Evolutionary conservation across 2,113 vertebrate species (phyloP), one percentile per base, ranked within the genome.

Genomic region (Notothenia rossii): DNA sequence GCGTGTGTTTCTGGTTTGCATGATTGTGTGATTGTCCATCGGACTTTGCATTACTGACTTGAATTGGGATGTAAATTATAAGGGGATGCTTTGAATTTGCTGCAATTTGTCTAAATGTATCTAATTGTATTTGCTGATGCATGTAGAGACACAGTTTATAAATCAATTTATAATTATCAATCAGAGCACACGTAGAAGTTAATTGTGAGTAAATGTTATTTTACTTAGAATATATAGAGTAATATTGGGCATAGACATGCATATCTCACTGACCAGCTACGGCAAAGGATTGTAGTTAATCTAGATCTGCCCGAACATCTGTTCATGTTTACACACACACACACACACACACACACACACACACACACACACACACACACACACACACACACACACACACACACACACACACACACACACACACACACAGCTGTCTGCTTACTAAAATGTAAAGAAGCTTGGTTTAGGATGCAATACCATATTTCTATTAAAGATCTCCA

Each of bases 241-340:
- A 74, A 66, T 18, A 75, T 56, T 75, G 48, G 25, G 60, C 15
- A 15, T 50, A 61, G 15, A 65, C 25, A 54, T 71, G 20, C 17
- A 45, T 51, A 65, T 65, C 29, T 77, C 60, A 43, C 60, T 14
- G 9, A 22, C 18, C 58, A 33, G 56, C 73, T 1, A 53, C 10
- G 62, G 51, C 50, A 77, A 85, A 73, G 77, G 83, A 84, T 77
- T 53, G n/a, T n/a, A n/a, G 72, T 71, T 88, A 84, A 83, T 64
- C 81, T 82, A 59, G 71, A 87, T 82, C 77, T 69, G 62, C 64
- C 54, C 10, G 63, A n/a, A 90, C 88, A 91, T 90, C 86, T 91
- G 89, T 66, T 84, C 76, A 55, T 89, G 84, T 91, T 89, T 88
- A 36, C 36, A 36, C 36, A 36, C 36, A 36, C 36, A 36, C 36